phyloP scores from a whole-genome alignment of 2,113 vertebrate genomes.

The Phalacrocorax aristotelis region DNA sequence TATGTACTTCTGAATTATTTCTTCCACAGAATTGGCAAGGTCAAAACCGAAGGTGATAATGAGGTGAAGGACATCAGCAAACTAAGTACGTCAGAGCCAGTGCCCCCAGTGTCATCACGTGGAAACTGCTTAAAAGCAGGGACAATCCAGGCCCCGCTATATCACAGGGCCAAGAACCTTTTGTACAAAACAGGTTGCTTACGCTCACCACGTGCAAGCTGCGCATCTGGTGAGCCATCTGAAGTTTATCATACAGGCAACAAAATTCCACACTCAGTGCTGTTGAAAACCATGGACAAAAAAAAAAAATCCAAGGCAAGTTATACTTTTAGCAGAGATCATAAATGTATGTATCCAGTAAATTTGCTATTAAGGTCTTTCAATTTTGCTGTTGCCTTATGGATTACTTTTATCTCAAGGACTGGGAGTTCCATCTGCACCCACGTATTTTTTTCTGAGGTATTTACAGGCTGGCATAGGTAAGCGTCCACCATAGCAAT shows the following conservation, averaged over 20 bases:
- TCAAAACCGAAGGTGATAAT: neutral
- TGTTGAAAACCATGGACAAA: neutral
- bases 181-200: neutral
- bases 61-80: slow-evolving; percentile 36
- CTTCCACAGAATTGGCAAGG: neutral
- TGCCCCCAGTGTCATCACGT: neutral
- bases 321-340: neutral
- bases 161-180: neutral
- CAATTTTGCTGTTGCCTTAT: neutral
- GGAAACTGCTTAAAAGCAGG: neutral
- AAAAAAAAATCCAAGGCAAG: neutral
- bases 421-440: neutral
- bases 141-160: neutral
- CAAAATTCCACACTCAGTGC: neutral
- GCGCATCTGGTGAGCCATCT: neutral
- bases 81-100: neutral
- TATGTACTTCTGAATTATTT: neutral
- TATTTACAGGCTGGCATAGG: slow-evolving; percentile 1
- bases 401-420: slow-evolving; percentile 4
- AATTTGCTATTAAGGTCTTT: neutral
- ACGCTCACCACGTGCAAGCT: neutral
- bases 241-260: neutral
- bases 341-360: neutral
- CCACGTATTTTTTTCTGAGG: neutral
- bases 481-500: neutral